Percentiles rank a stretch among this genome's conserved stretches.
These are phyloP conservation scores for Phoxinus dragarum DNA, from an alignment of 2,797 vertebrate genomes.

Conservation along the genomic window DNA sequence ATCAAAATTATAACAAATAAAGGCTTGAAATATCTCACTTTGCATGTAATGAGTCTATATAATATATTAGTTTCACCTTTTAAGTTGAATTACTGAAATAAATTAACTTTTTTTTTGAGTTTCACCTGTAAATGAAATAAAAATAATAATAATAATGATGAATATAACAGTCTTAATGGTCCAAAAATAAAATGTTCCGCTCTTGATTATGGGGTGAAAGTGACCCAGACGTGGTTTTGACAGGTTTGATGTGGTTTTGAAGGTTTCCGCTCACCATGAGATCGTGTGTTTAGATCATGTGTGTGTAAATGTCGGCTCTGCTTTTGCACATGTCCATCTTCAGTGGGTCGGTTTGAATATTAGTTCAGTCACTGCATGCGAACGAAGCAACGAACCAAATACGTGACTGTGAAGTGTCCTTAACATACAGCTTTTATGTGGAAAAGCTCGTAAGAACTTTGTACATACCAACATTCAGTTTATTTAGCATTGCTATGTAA, in stretches of 20 bases:
- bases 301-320: too few species aligned
- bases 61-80: too few species aligned
- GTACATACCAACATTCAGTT: slow-evolving; percentile 72
- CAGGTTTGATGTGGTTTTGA: background rate
- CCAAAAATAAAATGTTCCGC: background rate
- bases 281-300: too few species aligned
- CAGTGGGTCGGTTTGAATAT: background rate
- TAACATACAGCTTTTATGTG: slow-evolving; percentile 73
- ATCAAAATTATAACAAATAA: too few species aligned
- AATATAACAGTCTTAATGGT: background rate
- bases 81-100: too few species aligned
- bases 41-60: too few species aligned
- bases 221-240: background rate
- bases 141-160: too few species aligned
- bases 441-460: slow-evolving; percentile 69
- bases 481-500: slow-evolving; percentile 79
- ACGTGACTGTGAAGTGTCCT: slow-evolving; percentile 72
- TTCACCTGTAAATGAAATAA: too few species aligned
- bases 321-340: background rate
- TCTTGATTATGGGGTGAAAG: background rate
- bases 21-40: too few species aligned
- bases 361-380: background rate
- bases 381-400: background rate
- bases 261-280: background rate
- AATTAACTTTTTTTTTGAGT: too few species aligned